Evolutionary conservation across 2,797 vertebrate genomes (phyloP).

Genomic region (Lepilemur ruficaudatus): DNA sequence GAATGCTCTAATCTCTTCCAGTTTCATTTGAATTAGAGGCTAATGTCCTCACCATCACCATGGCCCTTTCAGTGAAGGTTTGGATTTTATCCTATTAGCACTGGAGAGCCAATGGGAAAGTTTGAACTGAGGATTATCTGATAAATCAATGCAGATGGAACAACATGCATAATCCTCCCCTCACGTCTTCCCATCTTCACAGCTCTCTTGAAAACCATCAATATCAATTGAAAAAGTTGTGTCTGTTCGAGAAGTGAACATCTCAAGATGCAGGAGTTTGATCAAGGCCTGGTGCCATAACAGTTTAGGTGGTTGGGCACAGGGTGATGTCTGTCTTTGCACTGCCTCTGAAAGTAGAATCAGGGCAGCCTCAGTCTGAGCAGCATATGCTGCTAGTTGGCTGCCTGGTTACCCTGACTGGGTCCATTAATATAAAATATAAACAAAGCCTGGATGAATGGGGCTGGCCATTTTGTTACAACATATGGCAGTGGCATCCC

Average conservation of each 20-base stretch:
- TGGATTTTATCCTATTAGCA: not conserved
- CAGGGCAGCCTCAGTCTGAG: slow-evolving; percentile 47
- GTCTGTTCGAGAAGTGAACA: not conserved
- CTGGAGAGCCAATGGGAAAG: not conserved
- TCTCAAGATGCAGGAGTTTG: not conserved
- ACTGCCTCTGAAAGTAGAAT: not conserved
- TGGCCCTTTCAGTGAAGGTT: not conserved
- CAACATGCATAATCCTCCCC: not conserved
- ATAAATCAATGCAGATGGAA: not conserved
- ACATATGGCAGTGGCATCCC: slow-evolving; percentile 38
- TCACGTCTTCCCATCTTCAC: not conserved
- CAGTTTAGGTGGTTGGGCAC: not conserved
- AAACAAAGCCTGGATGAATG: slow-evolving; percentile 72
- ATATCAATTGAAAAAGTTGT: not conserved
- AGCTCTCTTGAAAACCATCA: not conserved
- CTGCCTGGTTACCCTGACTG: slow-evolving; percentile 51
- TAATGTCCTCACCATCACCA: not conserved
- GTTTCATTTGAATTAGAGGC: not conserved
- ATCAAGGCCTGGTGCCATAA: not conserved
- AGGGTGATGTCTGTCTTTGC: not conserved
- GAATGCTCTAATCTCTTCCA: not conserved
- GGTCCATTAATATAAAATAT: slow-evolving; percentile 57
- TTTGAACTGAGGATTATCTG: not conserved
- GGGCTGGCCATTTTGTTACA: slow-evolving; percentile 63
- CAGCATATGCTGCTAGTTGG: slow-evolving; percentile 73